Conservation (phyloP, 2,797 vertebrate species). For the Semotilus atromaculatus region DNA sequence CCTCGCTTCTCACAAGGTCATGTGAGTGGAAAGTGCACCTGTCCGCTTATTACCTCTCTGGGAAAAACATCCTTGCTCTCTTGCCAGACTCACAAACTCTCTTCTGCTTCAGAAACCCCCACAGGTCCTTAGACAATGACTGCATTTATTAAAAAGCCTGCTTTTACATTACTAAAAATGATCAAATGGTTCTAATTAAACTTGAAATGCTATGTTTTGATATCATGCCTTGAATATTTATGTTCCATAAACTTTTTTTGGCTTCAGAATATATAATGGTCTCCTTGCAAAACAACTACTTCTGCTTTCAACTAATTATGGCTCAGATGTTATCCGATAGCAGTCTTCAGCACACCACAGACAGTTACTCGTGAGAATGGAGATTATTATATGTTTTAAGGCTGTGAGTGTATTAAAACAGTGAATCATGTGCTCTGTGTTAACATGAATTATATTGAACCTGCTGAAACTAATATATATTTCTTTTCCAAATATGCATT, state of each 20-base stretch:
- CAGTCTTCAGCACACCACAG: no score
- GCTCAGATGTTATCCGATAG: not conserved
- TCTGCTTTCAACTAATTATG: not conserved
- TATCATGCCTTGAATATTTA: not conserved
- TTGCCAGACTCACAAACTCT: slow-evolving; percentile 35
- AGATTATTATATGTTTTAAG: not conserved
- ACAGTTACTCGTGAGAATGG: not conserved
- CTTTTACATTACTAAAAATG: not conserved
- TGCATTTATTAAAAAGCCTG: slow-evolving; percentile 8
- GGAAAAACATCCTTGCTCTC: slow-evolving; percentile 45
- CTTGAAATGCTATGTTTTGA: not conserved
- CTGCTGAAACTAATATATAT: not conserved
- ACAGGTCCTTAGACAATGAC: slow-evolving; percentile 20
- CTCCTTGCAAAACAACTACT: not conserved
- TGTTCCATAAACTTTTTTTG: not conserved
- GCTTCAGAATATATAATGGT: not conserved
- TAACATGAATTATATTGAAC: not conserved
- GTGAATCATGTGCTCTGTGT: not conserved
- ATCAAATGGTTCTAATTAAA: not conserved
- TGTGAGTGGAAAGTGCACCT: slow-evolving; percentile 55
- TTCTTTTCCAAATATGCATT: not conserved
- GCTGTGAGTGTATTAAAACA: not conserved
- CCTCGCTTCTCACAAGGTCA: slow-evolving; percentile 55
- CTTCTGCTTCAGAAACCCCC: slow-evolving; percentile 32
- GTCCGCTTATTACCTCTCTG: slow-evolving; percentile 44